Evolutionary conservation across 1,140 invertebrate species (phyloP).

Genomic region (Antheraea pernyi): DNA sequence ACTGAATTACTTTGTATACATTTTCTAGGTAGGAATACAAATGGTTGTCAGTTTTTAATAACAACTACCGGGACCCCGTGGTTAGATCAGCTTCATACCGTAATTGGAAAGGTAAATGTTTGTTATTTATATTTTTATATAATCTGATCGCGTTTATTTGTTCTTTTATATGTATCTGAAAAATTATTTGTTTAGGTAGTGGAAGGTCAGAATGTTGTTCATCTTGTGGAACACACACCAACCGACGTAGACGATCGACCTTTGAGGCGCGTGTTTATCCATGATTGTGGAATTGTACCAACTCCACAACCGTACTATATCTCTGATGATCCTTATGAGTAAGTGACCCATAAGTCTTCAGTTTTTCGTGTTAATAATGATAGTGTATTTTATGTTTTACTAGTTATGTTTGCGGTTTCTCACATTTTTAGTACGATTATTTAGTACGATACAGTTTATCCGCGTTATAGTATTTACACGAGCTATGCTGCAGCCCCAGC

Average conservation of each 20-base stretch:
- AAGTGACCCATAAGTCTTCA: constrained; percentile 46
- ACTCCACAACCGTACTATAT: constrained; percentile 82
- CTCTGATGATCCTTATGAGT: constrained; percentile 86
- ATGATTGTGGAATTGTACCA: constrained; percentile 82
- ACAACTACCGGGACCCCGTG: constrained; percentile 93
- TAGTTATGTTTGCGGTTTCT: too few relatives aligned
- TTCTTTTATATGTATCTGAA: background rate
- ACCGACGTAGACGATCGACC: constrained; percentile 89
- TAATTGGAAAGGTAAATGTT: constrained; percentile 92
- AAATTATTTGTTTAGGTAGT: constrained; percentile 79
- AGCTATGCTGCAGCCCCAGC: too few relatives aligned
- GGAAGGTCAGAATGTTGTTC: constrained; percentile 90
- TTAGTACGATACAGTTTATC: too few relatives aligned
- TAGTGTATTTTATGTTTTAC: too few relatives aligned
- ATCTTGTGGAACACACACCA: constrained; percentile 90
- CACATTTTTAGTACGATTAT: too few relatives aligned
- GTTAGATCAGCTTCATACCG: constrained; percentile 95
- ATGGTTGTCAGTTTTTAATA: constrained; percentile 98
- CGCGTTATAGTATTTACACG: too few relatives aligned
- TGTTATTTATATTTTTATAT: too few relatives aligned
- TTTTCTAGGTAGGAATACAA: constrained; percentile 82
- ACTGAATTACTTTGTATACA: background rate
- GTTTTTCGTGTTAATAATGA: too few relatives aligned
- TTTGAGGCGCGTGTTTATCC: constrained; percentile 83
- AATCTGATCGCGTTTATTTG: too few relatives aligned